Evolutionary conservation across 2,113 vertebrate species (phyloP), one percentile per base, ranked within the genome.

Genomic region (Lophochroa leadbeateri): DNA sequence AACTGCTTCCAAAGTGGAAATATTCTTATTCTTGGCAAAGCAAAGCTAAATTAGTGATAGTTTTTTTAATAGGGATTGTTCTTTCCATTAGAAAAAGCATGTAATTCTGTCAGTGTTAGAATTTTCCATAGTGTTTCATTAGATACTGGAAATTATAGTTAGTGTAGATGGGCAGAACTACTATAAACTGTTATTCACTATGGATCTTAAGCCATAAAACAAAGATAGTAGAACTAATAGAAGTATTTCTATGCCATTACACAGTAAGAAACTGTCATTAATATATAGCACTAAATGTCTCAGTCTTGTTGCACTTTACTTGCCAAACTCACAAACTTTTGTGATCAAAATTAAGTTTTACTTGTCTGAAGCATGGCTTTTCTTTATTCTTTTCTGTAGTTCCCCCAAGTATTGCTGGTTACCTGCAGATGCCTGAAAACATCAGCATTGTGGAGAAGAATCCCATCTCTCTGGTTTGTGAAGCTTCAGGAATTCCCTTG

Each of bases 401-500:
- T 46, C 99, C 99, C 39, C 99, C 99, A 31, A 98, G 90, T 95
- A 99, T 99, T 90, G 96, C 95, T 41, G 98, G 98, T 85, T 95
- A 98, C 90, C 70, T 97, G 4, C 87, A 96, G 23, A 35, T 96
- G 28, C 98, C 99, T 53, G 99, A 99, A 93, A 99, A 99, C 39
- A 91, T 99, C 86, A 99, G 98, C 49, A 97, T 98, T 63, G 98
- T 99, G 33, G 98, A 99, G 92, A 99, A 99, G 97, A 99, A 98
- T 96, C 99, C 99, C 0, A 92, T 99, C 29, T 98, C 98, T 41
- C 96, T 99, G 75, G 98, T 94, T 67, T 99, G 99, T 53, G 99
- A 99, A 97, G 98, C 98, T 17, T 99, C 99, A 2, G 99, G 99
- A 41, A 99, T 99, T 78, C 99, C 99, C 16, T 97, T 99, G 70